Base-by-base conservation (phyloP, 2,113 vertebrate genomes). In the Ceyx melanurus region DNA sequence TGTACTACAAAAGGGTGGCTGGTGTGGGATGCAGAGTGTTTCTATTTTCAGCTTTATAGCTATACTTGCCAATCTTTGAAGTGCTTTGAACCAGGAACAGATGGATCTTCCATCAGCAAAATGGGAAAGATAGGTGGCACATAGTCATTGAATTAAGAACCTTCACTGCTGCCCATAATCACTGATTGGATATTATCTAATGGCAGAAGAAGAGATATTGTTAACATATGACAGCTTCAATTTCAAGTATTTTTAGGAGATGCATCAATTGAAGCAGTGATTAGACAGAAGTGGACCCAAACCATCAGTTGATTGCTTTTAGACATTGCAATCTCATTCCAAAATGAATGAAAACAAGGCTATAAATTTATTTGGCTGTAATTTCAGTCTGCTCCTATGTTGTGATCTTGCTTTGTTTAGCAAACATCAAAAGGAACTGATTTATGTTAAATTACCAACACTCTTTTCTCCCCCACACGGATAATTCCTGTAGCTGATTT, bases 151-250 rank as follows among this genome's bases (percentile, higher is more conserved):
- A 93, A 96, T 90, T 90, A 87, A 70, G 86, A 65, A 92, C 62
- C 87, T 74, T 94, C 51, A 79, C 6, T 93, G 89, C 92, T 87
- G 72, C 85, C 85, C 82, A 48, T 92, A 78, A 80, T 84, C 72
- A 71, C 92, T 95, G 95, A 94, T 94, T 94, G 85, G 51, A 67
- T 82, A 94, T 95, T 93, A 93, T 96, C 79, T 92, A 86, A 92
- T 86, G 79, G 56, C 87, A 95, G 74, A 78, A 95, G 40, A 92
- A 95, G 92, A 89, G 62, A 70, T 62, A 75, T 29, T 86, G 89
- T 89, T 94, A 93, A 67, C 66, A 89, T 75, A 66, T 91, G 73
- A 92, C 1, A 4, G 78, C 72, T 95, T 92, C 56, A 53, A 37
- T 86, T 94, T 91, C 74, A 54, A 95, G 85, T 96, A 91, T 92